A percentile compares a stretch with the other conserved stretches of the same genome.
Evolutionary conservation across 1,140 invertebrate species (phyloP).

Genomic region (Nilaparvata lugens): DNA sequence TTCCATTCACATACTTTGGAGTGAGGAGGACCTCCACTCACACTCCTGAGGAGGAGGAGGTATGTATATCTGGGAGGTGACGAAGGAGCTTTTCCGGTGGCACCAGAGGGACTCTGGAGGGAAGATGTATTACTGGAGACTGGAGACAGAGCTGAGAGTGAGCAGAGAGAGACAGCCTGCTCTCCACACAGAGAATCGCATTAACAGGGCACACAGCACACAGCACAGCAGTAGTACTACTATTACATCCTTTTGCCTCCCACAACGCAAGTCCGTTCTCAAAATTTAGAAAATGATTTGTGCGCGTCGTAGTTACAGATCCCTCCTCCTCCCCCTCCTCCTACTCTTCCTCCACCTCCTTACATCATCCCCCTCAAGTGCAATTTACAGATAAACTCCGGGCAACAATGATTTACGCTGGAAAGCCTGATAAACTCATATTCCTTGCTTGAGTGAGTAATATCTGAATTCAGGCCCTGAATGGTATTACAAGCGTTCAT

Average conservation of each 20-base stretch:
- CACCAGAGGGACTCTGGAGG: background rate
- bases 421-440: conserved; percentile 40
- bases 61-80: too few relatives aligned
- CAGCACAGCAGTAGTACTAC: too few relatives aligned
- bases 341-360: background rate
- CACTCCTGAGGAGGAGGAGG: too few relatives aligned
- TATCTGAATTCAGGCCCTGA: conserved; percentile 39
- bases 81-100: background rate
- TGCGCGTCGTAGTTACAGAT: conserved; percentile 1
- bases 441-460: conserved; percentile 39
- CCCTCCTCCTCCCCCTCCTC: background rate
- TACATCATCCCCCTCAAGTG: conserved; percentile 27
- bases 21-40: too few relatives aligned
- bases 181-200: background rate
- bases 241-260: background rate
- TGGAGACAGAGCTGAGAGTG: background rate
- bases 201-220: too few relatives aligned
- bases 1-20: too few relatives aligned
- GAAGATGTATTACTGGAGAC: background rate
- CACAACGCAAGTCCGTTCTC: conserved; percentile 3
- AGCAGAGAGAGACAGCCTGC: background rate
- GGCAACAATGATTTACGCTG: conserved; percentile 36
- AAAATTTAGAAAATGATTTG: conserved; percentile 13
- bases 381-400: conserved; percentile 38
- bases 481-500: conserved; percentile 40